Evolutionary conservation across 2,888 invertebrate genomes (phyloP), one percentile per base, ranked within the genome.

Genomic region (Carpatolechia fugitivella): DNA sequence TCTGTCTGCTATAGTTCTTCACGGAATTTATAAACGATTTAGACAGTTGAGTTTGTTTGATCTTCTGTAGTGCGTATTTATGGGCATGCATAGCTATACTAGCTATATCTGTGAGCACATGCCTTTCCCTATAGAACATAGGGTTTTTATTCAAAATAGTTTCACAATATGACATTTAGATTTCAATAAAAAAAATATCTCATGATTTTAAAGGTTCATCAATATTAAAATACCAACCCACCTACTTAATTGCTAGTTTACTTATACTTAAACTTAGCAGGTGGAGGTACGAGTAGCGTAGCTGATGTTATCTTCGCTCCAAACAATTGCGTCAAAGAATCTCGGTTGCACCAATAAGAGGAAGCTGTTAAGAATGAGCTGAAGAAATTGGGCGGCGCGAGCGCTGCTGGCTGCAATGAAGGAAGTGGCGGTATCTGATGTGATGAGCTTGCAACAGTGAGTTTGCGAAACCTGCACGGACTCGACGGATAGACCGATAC

Each of bases 341-440:
- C 40, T 41, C 36, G 3, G 29, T 46, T 47, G 35, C 31, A 20
- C 18, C 35, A 35, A 35, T 36, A 30, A 33, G 16, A 41, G 56
- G 61, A 60, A 60, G 58, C 62, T 61, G 60, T 52, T 59, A 51
- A 3, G 59, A 54, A 61, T 52, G 61, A 57, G 67, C 63, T 70
- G 69, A 73, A 78, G 80, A 82, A 80, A 81, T 82, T 80, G 72
- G 80, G 78, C 66, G 72, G 63, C 62, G 59, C 63, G 60, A 10
- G 11, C 24, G 44, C 44, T 11, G 20, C 1, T 14, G n/a, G 54
- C 49, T 5, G 84, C 80, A 82, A 84, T 85, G 74, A 67, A 83
- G 85, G 85, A 85, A 86, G 82, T 74, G 69, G 62, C 66, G 71
- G 63, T 72, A 76, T 76, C 74, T 78, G 78, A 76, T 76, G 74